Percentiles rank a stretch among this genome's conserved stretches.
Conservation (phyloP, 1,140 invertebrate genomes). For the Lasaia peninsularis region DNA sequence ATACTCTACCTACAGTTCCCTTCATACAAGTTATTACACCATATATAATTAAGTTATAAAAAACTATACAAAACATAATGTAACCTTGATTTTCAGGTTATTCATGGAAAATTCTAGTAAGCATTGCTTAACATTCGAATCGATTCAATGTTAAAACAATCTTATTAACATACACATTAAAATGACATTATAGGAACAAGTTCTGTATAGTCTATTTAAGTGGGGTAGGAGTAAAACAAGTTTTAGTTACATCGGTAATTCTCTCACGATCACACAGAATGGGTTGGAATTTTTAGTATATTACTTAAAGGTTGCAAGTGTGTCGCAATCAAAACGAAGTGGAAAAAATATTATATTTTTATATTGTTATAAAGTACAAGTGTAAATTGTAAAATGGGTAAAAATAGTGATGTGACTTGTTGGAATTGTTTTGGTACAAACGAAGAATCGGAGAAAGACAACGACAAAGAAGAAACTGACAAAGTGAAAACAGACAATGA, state of each 20-base stretch:
- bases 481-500: conserved; percentile 8
- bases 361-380: no score
- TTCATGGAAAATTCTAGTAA: not conserved
- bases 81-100: not conserved
- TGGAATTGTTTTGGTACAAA: conserved; percentile 60
- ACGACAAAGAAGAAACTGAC: conserved; percentile 1
- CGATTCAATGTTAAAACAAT: not conserved
- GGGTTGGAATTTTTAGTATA: no score
- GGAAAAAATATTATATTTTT: no score
- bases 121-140: not conserved
- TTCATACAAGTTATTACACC: no score
- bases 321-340: no score
- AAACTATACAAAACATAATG: no score
- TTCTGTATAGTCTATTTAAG: conserved; percentile 7
- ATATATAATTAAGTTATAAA: no score
- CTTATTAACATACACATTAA: conserved; percentile 5
- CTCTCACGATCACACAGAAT: not conserved
- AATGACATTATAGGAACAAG: conserved; percentile 6
- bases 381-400: conserved; percentile 26
- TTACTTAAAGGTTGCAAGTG: no score
- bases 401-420: conserved; percentile 43
- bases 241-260: conserved; percentile 1
- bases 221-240: not conserved
- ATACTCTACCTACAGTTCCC: no score
- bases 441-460: conserved; percentile 27